A percentile compares a stretch with the other conserved stretches of the same genome.
These are phyloP conservation scores for Lasioglossum albipes DNA, from an alignment of 1,140 invertebrate genomes.

Conservation along the genomic window DNA sequence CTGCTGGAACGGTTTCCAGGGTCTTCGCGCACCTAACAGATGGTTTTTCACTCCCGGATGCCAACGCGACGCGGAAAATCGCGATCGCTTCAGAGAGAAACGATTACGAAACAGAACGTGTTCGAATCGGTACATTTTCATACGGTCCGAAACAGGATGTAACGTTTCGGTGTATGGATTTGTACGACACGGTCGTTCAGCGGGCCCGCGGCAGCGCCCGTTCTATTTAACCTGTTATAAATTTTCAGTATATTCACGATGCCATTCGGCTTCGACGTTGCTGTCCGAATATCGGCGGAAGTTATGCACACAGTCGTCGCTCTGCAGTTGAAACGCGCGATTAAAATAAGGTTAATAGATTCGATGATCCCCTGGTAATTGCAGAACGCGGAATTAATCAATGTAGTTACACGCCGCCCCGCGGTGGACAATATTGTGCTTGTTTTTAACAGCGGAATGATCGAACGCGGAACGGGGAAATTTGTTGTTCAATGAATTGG, in stretches of 20 bases:
- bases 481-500: too few relatives aligned
- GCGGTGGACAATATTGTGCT: neutral
- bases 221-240: neutral
- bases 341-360: neutral
- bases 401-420: neutral
- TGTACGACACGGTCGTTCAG: neutral
- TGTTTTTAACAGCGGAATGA: neutral
- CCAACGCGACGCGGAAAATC: too few relatives aligned
- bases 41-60: neutral
- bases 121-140: too few relatives aligned
- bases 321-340: neutral
- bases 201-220: neutral
- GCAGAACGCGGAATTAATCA: neutral
- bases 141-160: neutral
- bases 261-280: neutral
- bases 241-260: neutral
- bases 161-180: neutral
- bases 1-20: neutral
- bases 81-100: too few relatives aligned
- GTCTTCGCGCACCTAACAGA: neutral
- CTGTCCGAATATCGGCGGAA: neutral
- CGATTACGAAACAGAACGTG: too few relatives aligned
- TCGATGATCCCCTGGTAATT: neutral
- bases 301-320: neutral
- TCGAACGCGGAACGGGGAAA: too few relatives aligned